Base-by-base conservation (phyloP, 2,113 vertebrate genomes). In the Lota lota region DNA sequence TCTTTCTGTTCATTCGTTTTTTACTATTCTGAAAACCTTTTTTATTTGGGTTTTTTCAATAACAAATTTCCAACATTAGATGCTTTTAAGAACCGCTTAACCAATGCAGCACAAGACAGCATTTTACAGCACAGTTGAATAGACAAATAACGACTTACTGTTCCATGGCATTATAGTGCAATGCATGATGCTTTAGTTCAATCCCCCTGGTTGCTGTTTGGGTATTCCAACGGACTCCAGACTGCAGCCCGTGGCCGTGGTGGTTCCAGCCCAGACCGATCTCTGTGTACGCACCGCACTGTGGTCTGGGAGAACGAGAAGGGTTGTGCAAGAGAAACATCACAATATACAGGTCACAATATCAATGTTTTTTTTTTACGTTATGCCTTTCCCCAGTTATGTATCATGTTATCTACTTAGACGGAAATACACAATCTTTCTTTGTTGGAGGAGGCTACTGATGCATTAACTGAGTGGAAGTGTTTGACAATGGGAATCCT, bases 201-300 rank as follows among this genome's bases (percentile, higher is more conserved):
- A 28, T 51, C 17, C 57, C 57, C 24, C 28, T 50, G 68, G 14
- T 7, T n/a, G 1, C 59, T 20, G 53, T 21, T 70, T 64, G 17
- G 51, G 17, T 53, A 14, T 14, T 53, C 17, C 17, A 5, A 53
- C 51, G 56, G 33, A 70, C 24, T 24, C 19, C 10, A 12, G 40
- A 8, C 40, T 17, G 24, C 19, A 68, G 67, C 61, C 33, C 54
- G 59, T 56, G 73, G 60, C 64, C 66, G 51, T 64, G 36, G 50
- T 36, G 36, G 22, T 69, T 53, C 50, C 22, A 65, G 28, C 62
- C 1, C 33, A 50, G 56, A 70, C 47, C 62, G 78, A 71, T 63
- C 66, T 19, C 51, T 51, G 69, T 59, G 64, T 58, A 76, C 36
- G 19, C 50, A 65, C 76, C 61, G 61, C 11, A 73, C n/a, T 67